Conservation (phyloP, 2,888 invertebrate genomes). For the Leucophenga maculata region DNA sequence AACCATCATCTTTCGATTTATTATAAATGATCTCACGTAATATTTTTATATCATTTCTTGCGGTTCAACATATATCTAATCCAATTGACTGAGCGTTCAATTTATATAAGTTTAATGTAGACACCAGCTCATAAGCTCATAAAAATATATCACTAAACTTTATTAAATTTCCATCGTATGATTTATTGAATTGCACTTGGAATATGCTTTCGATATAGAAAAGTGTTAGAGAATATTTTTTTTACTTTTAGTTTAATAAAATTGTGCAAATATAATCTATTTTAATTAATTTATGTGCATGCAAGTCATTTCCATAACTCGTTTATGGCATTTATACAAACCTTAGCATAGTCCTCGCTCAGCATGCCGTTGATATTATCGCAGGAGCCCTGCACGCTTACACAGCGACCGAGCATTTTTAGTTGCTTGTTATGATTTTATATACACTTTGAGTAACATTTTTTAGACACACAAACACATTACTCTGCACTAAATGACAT, state of each 20-base stretch:
- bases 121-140: too few relatives aligned
- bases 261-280: background rate
- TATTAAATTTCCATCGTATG: too few relatives aligned
- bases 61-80: too few relatives aligned
- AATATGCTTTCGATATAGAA: background rate
- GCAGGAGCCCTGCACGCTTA: conserved; percentile 80
- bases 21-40: too few relatives aligned
- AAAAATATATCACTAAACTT: too few relatives aligned
- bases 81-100: too few relatives aligned
- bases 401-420: conserved; percentile 71
- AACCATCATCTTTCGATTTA: too few relatives aligned
- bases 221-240: background rate
- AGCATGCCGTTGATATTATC: conserved; percentile 78
- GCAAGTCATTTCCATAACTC: background rate
- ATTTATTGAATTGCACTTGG: background rate
- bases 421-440: conserved; percentile 16
- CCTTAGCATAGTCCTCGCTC: conserved; percentile 81
- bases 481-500: conserved; percentile 42
- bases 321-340: conserved; percentile 62
- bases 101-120: too few relatives aligned
- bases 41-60: too few relatives aligned
- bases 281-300: conserved; percentile 44
- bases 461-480: conserved; percentile 10
- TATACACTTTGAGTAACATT: conserved; percentile 13
- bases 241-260: too few relatives aligned